Percentiles rank a stretch among this genome's conserved stretches.
Evolutionary conservation across 2,797 vertebrate genomes (phyloP).

Genomic region (Chelonia mydas): DNA sequence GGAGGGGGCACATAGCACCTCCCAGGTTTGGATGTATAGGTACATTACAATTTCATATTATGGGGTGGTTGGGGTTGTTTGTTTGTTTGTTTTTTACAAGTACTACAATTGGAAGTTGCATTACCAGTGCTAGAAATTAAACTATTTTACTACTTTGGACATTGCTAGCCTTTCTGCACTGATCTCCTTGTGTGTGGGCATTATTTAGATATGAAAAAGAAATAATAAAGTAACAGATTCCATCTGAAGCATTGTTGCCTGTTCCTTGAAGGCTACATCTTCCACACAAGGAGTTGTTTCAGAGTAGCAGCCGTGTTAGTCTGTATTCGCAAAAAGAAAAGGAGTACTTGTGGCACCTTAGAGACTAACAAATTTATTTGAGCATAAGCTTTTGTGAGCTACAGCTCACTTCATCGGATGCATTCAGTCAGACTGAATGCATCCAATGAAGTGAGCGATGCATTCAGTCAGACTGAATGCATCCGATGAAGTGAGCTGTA

Average conservation of each 20-base stretch:
- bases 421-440: too few species aligned
- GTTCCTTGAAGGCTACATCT: slow-evolving; percentile 11
- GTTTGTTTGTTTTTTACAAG: neutral
- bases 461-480: too few species aligned
- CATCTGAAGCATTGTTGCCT: neutral
- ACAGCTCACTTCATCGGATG: too few species aligned
- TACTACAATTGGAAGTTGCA: neutral
- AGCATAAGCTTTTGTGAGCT: too few species aligned
- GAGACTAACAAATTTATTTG: too few species aligned
- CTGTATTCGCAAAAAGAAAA: too few species aligned
- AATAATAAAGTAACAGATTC: slow-evolving; percentile 8
- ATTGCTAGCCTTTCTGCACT: neutral
- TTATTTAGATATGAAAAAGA: neutral
- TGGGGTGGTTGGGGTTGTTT: too few species aligned
- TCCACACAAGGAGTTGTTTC: neutral
- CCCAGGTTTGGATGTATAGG: neutral
- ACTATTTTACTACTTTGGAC: neutral
- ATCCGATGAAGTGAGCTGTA: too few species aligned
- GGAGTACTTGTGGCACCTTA: too few species aligned
- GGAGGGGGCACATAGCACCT: neutral
- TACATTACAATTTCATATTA: neutral
- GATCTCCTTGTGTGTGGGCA: neutral
- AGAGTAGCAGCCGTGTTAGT: too few species aligned
- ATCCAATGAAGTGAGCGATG: too few species aligned
- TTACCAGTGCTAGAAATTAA: neutral